Percentiles rank a stretch among this genome's conserved stretches.
These are phyloP conservation scores for Anhinga anhinga DNA, from an alignment of 2,113 vertebrate species.

Conservation along the genomic window DNA sequence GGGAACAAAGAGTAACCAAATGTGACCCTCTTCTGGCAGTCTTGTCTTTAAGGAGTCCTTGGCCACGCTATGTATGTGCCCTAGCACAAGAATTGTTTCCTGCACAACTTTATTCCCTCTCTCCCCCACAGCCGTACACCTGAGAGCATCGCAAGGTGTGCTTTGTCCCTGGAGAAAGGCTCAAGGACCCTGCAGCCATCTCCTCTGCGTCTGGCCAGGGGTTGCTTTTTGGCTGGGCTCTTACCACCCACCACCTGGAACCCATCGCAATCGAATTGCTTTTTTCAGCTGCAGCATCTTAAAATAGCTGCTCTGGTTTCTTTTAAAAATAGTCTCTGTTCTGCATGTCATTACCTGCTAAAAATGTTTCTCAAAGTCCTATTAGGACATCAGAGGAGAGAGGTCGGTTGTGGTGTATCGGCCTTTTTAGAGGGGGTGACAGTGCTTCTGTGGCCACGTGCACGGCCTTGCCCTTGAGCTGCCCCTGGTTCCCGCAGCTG, in stretches of 20 bases:
- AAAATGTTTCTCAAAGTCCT: not conserved
- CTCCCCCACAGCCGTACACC: fast-evolving
- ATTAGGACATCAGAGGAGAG: not conserved
- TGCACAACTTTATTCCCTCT: not conserved
- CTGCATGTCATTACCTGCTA: not conserved
- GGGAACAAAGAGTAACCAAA: not conserved
- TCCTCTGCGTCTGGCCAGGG: not conserved
- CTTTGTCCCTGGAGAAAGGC: not conserved
- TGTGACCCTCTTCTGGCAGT: not conserved
- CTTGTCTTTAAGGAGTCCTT: not conserved
- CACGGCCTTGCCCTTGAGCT: not conserved
- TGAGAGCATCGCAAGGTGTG: not conserved
- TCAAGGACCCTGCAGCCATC: not conserved
- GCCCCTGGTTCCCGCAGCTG: not conserved
- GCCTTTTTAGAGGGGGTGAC: not conserved
- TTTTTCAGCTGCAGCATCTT: not conserved
- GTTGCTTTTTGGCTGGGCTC: not conserved
- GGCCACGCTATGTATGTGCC: fast-evolving
- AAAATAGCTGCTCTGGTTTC: constrained; percentile 14
- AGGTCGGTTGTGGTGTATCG: not conserved
- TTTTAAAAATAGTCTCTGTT: not conserved
- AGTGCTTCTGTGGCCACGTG: fast-evolving
- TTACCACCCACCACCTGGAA: not conserved
- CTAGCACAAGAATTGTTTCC: not conserved
- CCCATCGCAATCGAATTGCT: not conserved